Conservation (phyloP, 2,113 vertebrate genomes). For the Jacana jacana region DNA sequence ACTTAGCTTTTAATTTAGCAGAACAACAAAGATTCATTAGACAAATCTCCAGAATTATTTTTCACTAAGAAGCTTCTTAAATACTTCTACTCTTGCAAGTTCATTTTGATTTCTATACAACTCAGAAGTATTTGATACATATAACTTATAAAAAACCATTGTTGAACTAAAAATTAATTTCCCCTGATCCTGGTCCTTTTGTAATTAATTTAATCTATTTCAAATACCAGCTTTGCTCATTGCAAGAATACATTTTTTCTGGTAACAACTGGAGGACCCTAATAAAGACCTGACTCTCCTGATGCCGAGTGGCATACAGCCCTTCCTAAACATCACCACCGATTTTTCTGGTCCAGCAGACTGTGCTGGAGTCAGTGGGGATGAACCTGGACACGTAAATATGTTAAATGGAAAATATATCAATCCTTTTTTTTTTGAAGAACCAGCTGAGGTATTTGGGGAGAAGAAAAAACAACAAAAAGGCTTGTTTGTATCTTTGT, state of each 20-base stretch:
- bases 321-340: background rate
- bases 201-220: background rate
- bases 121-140: background rate
- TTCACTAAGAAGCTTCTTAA: background rate
- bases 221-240: background rate
- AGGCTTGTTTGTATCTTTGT: background rate
- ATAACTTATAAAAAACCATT: background rate
- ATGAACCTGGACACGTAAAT: background rate
- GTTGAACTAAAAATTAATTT: background rate
- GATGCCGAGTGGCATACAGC: background rate
- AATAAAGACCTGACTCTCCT: background rate
- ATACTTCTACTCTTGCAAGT: background rate
- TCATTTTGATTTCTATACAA: background rate
- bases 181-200: background rate
- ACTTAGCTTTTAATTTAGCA: conserved; percentile 51
- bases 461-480: background rate
- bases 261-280: background rate
- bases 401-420: background rate
- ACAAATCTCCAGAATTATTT: background rate
- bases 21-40: conserved; percentile 31
- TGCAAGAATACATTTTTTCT: background rate
- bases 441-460: background rate
- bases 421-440: background rate
- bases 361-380: background rate
- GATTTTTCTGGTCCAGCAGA: background rate